These are phyloP conservation scores for Halcyon leucocephala DNA, from an alignment of 2,797 vertebrate species.

Conservation along the genomic window DNA sequence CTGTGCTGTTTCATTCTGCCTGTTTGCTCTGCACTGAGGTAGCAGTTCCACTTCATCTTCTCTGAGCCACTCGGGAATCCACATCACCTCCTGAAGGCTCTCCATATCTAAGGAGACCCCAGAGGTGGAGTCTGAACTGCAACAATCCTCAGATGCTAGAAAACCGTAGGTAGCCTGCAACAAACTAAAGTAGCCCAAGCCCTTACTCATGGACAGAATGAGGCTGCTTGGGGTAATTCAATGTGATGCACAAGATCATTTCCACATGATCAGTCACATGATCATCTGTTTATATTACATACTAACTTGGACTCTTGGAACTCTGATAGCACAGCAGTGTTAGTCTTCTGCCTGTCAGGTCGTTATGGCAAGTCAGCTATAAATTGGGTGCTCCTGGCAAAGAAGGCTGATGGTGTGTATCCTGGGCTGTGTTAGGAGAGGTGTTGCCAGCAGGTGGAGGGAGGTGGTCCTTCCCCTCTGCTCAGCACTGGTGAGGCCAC, in stretches of 20 bases:
- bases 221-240: neutral
- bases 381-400: neutral
- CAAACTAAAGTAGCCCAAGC: neutral
- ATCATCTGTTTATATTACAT: accelerated
- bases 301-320: neutral
- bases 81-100: neutral
- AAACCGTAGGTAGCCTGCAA: neutral
- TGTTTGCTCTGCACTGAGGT: neutral
- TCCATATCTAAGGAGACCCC: neutral
- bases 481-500: neutral
- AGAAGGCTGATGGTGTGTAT: neutral
- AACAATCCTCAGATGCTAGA: neutral
- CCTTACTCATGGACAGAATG: neutral
- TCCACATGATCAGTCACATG: too few species aligned
- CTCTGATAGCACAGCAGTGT: neutral
- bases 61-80: neutral
- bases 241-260: neutral
- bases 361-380: neutral
- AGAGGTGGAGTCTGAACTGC: neutral
- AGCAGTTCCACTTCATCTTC: neutral
- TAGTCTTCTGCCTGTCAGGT: neutral
- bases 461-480: neutral
- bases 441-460: neutral
- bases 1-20: neutral
- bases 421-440: neutral